phyloP scores from a whole-genome alignment of 2,113 vertebrate genomes.

The Saccopteryx bilineata region DNA sequence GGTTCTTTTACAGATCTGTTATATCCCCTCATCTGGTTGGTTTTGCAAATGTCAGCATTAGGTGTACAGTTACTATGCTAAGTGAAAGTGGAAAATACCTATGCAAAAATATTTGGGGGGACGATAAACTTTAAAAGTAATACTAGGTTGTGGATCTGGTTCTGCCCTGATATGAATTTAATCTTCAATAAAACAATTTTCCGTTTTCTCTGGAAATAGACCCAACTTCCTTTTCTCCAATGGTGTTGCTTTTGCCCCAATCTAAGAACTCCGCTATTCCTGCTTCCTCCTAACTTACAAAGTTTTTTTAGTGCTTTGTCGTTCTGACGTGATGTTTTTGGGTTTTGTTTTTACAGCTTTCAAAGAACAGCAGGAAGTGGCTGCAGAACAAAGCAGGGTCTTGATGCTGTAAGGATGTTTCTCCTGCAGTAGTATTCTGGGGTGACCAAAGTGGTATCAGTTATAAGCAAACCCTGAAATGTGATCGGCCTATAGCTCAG shows the following conservation, averaged over 20 bases:
- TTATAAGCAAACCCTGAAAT: conserved; percentile 22
- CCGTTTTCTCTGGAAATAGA: conserved; percentile 60
- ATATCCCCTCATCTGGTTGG: not conserved
- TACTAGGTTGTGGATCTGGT: not conserved
- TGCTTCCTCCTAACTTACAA: conserved; percentile 56
- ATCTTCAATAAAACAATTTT: conserved; percentile 46
- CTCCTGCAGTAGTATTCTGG: not conserved
- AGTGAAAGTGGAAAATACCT: conserved; percentile 40
- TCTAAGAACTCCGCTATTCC: conserved; percentile 15
- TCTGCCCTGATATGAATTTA: not conserved
- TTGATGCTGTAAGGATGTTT: not conserved
- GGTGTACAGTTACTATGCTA: not conserved
- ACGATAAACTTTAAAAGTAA: not conserved
- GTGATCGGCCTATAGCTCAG: not conserved
- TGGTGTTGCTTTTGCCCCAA: not conserved
- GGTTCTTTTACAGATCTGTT: not conserved
- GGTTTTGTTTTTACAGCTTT: conserved; percentile 52
- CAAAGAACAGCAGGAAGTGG: conserved; percentile 58
- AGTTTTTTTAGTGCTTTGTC: not conserved
- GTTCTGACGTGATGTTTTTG: conserved; percentile 33
- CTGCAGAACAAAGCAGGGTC: not conserved
- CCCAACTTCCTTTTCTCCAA: conserved; percentile 26
- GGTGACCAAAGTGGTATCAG: not conserved
- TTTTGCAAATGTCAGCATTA: conserved; percentile 52
- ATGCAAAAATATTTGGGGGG: not conserved